Evolutionary conservation across 2,888 invertebrate species (phyloP), one percentile per base, ranked within the genome.

Genomic region (Odontocerum albicorne): DNA sequence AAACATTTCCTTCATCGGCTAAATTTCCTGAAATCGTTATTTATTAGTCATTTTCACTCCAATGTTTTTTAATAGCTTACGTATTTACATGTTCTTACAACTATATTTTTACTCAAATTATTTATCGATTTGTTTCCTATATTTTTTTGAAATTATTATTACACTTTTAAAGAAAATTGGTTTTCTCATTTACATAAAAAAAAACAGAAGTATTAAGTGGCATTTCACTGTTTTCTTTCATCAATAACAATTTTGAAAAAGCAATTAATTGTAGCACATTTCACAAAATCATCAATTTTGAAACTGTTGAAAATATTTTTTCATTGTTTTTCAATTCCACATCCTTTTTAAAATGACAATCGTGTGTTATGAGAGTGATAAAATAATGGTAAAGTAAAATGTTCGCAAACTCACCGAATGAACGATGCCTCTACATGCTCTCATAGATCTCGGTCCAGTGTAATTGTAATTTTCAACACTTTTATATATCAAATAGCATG

Each of bases 1-100:
- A 80, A 4, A 95, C 92, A 69, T 89, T 87, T 42, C 80, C 81
- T 72, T 92, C 92, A 66, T 92, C 89, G 69, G 75, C 69, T 38
- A 79, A 73, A 66, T 76, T 75, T 57, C 78, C 78, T 78, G 75
- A 71, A 79, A 77, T 69, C n/a, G n/a, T n/a, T n/a, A n/a, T n/a
- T n/a, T n/a, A n/a, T n/a, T n/a, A n/a, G n/a, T n/a, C n/a, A n/a
- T n/a, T n/a, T n/a, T n/a, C n/a, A n/a, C n/a, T n/a, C n/a, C n/a
- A n/a, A n/a, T n/a, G n/a, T n/a, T n/a, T n/a, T n/a, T n/a, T 2
- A 22, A 64, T 69, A 70, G 68, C 50, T 55, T 13, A 27, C 4
- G 35, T 16, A 8, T 15, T 32, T 32, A 44, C 1, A 44, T 35
- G 16, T 35, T 35, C 16, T 13, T 7, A 35, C 8, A 35, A 35